A percentile compares a stretch with the other conserved stretches of the same genome.
Conservation (phyloP, 2,113 vertebrate species). For the Arothron firmamentum region DNA sequence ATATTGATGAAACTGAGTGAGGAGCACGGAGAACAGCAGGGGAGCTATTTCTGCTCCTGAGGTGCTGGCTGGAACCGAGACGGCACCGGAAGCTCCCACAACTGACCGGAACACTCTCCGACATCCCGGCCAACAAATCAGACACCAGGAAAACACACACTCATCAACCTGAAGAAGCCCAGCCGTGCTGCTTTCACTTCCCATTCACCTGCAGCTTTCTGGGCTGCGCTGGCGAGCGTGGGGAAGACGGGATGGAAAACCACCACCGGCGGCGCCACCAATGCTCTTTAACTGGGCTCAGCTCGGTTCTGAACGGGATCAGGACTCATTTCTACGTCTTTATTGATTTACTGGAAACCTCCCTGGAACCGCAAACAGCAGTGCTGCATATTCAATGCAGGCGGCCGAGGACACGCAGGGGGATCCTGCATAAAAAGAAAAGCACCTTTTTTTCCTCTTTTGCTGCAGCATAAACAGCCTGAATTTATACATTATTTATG, state of each 20-base stretch:
- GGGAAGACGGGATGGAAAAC: conserved; percentile 29
- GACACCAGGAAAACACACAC: background rate
- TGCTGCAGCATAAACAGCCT: background rate
- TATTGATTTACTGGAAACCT: conserved; percentile 5
- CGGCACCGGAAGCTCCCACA: background rate
- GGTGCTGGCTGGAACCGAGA: conserved; percentile 25
- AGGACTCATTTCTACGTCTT: background rate
- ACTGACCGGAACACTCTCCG: background rate
- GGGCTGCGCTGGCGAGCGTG: conserved; percentile 15
- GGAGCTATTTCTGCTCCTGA: conserved; percentile 63
- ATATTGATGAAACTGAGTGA: conserved; percentile 41
- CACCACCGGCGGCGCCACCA: conserved; percentile 27
- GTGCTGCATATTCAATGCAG: conserved; percentile 6
- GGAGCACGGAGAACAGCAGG: conserved; percentile 35
- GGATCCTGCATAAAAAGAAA: background rate
- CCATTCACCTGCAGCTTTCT: conserved; percentile 16
- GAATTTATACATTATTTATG: background rate
- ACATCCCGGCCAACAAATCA: background rate
- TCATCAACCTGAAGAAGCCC: background rate
- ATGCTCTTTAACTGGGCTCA: conserved; percentile 27
- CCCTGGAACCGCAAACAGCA: conserved; percentile 1
- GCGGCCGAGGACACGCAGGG: background rate
- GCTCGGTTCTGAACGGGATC: conserved; percentile 10
- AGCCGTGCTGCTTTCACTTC: conserved; percentile 1
- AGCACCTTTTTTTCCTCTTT: background rate